Evolutionary conservation across 2,888 invertebrate species (phyloP), one percentile per base, ranked within the genome.

Genomic region (Macropis europaea): DNA sequence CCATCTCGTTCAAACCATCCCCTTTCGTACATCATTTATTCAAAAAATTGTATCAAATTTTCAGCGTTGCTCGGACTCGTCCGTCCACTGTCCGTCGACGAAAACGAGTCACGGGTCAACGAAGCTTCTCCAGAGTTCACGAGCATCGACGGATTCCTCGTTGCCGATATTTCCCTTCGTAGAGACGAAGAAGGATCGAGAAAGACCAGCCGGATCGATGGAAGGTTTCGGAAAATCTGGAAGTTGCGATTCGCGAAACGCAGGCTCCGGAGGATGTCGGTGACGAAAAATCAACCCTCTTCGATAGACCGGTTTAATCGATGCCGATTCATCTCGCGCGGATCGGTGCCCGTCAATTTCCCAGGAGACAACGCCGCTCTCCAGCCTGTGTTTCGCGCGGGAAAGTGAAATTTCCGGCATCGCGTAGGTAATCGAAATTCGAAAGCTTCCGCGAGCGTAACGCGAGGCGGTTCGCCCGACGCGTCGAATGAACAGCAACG

Each of bases 361-460:
- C 48, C 32, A 7, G 28, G 7, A 28, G 4, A 7, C 42, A 40
- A 19, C 7, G 30, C 4, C 38, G 13, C 1, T n/a, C 47, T 7
- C 3, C 38, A 47, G 43, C 72, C 66, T 50, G 62, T 75, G 59
- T 75, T 70, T 70, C 54, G 62, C 62, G 45, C 24, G n/a, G 56
- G 56, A 73, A 66, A 72, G 43, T 24, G 4, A 17, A 38, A 11
- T 61, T 61, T 52, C 57, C 28, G 53, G 22, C 26, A 4, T 6
- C 34, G 26, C 42, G 66, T 43, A 52, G 17, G 9, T 3, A 32
- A 15, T 40, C 45, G 45, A 22, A 17, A 32, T 15, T 45, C 6
- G 17, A 32, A 60, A 53, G 72, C 60, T 50, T 61, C 40, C 66
- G n/a, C n/a, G 67, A 6, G 6, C 17, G 45, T 43, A 38, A 67